Evolutionary conservation across 30 jellyfish, hydroid and myxozoan species (phyloP), one percentile per base, ranked within the genome.

Genomic region (Chrysaora quinquecirrha): DNA sequence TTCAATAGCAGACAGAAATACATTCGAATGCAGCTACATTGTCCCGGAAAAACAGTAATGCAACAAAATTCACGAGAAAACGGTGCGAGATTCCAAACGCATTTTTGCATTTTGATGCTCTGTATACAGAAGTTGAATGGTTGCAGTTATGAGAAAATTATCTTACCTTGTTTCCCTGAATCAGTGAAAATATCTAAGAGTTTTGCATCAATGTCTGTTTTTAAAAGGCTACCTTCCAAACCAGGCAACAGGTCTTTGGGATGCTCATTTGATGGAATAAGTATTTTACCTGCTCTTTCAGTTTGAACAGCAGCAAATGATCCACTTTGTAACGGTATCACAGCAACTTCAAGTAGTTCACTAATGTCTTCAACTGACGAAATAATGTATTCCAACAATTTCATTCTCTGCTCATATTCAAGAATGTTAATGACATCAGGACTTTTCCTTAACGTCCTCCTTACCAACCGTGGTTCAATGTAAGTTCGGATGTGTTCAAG

Each of bases 161-260:
- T n/a, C n/a, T n/a, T n/a, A n/a, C n/a, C n/a, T n/a, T n/a, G n/a
- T n/a, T n/a, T n/a, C n/a, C n/a, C n/a, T n/a, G n/a, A n/a, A n/a
- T n/a, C n/a, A n/a, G n/a, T n/a, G n/a, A n/a, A n/a, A n/a, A n/a
- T n/a, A n/a, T n/a, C n/a, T n/a, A n/a, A n/a, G n/a, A 73, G 20
- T 29, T n/a, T 30, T 24, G 18, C 33, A 21, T 50, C 43, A 3
- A 78, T 66, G n/a, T 30, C 65, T 43, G 89, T 78, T 48, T 65
- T 64, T 25, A 78, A 27, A 14, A 78, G 18, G 1, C 21, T 34
- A 0, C 38, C 69, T 48, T 65, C 82, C 14, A 64, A 66, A 34
- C 89, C 89, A 30, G 89, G 89, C 24, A 78, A 34, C 28, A 78
- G 64, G 11, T 65, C 73, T 20, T 63, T 78, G 29, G 82, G 24